Percentiles rank a stretch among this genome's conserved stretches.
phyloP scores from a whole-genome alignment of 2,888 invertebrate genomes.

The Limnephilus lunatus region DNA sequence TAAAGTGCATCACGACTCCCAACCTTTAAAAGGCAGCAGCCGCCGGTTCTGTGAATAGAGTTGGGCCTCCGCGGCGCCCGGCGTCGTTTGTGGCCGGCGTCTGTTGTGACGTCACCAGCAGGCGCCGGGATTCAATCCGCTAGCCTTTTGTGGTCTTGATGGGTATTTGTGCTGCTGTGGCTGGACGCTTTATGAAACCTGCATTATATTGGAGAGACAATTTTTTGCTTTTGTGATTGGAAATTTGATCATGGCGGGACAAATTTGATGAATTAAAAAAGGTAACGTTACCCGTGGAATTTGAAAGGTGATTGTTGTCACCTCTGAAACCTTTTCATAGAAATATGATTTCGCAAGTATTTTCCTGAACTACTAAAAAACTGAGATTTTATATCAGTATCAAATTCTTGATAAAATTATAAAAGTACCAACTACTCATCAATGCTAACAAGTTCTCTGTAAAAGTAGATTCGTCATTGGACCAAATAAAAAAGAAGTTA shows the following conservation, averaged over 20 bases:
- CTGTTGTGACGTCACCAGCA: conserved; percentile 32
- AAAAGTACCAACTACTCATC: too few relatives aligned
- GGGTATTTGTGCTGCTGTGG: background rate
- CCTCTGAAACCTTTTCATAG: too few relatives aligned
- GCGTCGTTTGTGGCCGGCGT: conserved; percentile 29
- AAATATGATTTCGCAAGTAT: too few relatives aligned
- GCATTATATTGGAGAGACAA: background rate
- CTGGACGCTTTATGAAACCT: background rate
- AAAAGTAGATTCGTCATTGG: too few relatives aligned
- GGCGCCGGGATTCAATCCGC: conserved; percentile 4
- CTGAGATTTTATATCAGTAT: too few relatives aligned
- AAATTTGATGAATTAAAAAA: background rate
- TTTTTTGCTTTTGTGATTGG: background rate
- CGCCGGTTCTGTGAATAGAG: background rate
- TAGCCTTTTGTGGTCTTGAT: conserved; percentile 18
- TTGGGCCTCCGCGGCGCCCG: background rate
- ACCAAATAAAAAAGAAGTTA: too few relatives aligned
- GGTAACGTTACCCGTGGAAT: too few relatives aligned
- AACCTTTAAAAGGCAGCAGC: conserved; percentile 4
- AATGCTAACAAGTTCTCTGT: too few relatives aligned
- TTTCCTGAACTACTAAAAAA: too few relatives aligned
- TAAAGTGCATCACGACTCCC: background rate
- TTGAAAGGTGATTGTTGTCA: too few relatives aligned
- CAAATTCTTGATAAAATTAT: too few relatives aligned
- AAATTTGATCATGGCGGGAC: background rate